Evolutionary conservation across 2,113 vertebrate species (phyloP).

Genomic region (Alligator sinensis): DNA sequence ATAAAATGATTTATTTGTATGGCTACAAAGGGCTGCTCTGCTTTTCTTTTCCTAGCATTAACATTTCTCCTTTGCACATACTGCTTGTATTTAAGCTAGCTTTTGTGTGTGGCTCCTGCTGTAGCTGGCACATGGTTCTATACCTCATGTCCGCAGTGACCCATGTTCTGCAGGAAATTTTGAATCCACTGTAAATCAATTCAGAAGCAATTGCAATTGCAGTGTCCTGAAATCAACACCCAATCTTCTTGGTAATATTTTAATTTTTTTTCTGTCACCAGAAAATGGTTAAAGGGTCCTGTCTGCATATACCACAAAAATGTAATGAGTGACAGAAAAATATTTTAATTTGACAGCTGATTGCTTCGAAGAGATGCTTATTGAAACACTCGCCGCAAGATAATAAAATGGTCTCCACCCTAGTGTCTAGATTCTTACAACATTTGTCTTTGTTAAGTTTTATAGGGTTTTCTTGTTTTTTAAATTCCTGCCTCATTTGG

Average conservation of each 20-base stretch:
- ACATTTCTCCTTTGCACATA: slow-evolving; percentile 13
- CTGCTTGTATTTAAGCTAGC: slow-evolving; percentile 27
- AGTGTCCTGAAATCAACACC: slow-evolving; percentile 17
- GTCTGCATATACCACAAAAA: rapidly evolving
- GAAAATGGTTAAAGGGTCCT: not conserved
- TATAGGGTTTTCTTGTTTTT: not conserved
- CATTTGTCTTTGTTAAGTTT: not conserved
- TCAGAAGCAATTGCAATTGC: slow-evolving; percentile 39
- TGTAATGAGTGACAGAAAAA: not conserved
- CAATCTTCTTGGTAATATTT: slow-evolving; percentile 9
- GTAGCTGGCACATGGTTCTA: not conserved
- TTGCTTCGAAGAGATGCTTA: not conserved
- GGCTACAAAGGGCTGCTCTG: slow-evolving; percentile 15
- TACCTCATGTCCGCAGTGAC: slow-evolving; percentile 24
- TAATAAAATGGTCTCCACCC: not conserved
- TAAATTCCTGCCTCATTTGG: not conserved
- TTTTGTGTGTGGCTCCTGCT: slow-evolving; percentile 47
- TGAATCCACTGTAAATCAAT: slow-evolving; percentile 29
- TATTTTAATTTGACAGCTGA: not conserved
- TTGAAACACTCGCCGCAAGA: not conserved
- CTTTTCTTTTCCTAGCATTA: slow-evolving; percentile 34
- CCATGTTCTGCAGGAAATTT: slow-evolving; percentile 10
- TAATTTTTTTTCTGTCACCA: not conserved
- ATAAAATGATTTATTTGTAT: not conserved
- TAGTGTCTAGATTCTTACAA: not conserved